Evolutionary conservation across 2,797 vertebrate species (phyloP).

Genomic region (Sebastes iracundus): DNA sequence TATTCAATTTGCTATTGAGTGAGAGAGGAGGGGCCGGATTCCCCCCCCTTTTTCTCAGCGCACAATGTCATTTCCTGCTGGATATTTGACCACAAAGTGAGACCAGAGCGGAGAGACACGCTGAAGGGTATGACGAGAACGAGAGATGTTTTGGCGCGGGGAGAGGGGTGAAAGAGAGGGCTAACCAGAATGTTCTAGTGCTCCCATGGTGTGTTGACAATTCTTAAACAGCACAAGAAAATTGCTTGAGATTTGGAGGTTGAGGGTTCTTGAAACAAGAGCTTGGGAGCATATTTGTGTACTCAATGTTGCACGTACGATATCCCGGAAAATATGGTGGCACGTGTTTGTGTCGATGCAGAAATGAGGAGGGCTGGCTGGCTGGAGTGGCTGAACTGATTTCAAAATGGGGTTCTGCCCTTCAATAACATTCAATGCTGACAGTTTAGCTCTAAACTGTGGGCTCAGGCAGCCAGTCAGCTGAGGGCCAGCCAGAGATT

Average conservation of each 20-base stretch:
- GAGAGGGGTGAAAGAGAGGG: slow-evolving; percentile 55
- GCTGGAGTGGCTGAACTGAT: slow-evolving; percentile 25
- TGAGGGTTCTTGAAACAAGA: neutral
- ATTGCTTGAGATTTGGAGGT: slow-evolving; percentile 38
- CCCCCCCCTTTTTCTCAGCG: slow-evolving; percentile 7
- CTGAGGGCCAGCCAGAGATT: slow-evolving; percentile 46
- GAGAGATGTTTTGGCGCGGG: slow-evolving; percentile 53
- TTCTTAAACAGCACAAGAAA: slow-evolving; percentile 45
- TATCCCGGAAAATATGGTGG: neutral
- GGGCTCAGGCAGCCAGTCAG: slow-evolving; percentile 44
- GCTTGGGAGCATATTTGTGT: neutral
- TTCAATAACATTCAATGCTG: slow-evolving; percentile 40
- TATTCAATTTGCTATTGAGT: slow-evolving; percentile 58
- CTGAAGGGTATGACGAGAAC: slow-evolving; percentile 30
- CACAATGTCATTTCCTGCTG: slow-evolving; percentile 58
- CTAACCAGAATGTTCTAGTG: slow-evolving; percentile 52
- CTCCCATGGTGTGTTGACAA: slow-evolving; percentile 55
- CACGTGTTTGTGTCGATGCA: slow-evolving; percentile 38
- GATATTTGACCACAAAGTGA: slow-evolving; percentile 61
- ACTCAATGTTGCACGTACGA: neutral
- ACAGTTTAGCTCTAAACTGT: slow-evolving; percentile 44
- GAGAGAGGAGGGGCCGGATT: slow-evolving; percentile 18
- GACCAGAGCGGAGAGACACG: slow-evolving; percentile 45
- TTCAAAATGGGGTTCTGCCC: slow-evolving; percentile 10
- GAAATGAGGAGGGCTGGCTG: slow-evolving; percentile 17